A percentile compares a stretch with the other conserved stretches of the same genome.
These are phyloP conservation scores for Epinephelus malabaricus DNA, from an alignment of 2,797 vertebrate species.

Conservation along the genomic window DNA sequence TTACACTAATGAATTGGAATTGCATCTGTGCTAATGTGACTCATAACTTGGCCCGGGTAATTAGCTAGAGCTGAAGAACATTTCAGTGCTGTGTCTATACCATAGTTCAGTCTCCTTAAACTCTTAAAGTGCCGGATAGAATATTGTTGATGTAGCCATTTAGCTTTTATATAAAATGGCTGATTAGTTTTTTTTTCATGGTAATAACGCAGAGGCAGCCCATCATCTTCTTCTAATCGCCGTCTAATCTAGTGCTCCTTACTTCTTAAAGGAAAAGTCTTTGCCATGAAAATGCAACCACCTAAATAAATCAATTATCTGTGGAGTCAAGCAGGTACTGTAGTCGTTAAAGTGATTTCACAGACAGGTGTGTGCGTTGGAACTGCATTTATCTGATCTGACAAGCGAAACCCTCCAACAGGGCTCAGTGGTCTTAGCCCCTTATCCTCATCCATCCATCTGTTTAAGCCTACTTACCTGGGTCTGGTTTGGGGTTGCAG, in stretches of 20 bases:
- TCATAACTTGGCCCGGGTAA: constrained; percentile 17
- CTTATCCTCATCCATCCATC: constrained; percentile 14
- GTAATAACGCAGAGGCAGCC: constrained; percentile 13
- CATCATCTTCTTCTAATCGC: not conserved
- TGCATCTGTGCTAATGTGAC: constrained; percentile 36
- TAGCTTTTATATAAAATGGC: constrained; percentile 12
- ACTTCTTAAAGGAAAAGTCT: constrained; percentile 6
- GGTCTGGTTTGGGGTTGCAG: not conserved
- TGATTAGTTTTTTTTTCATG: not conserved
- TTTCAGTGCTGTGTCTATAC: not conserved
- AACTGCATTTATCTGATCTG: constrained; percentile 32
- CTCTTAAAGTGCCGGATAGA: not conserved
- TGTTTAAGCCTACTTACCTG: constrained; percentile 7
- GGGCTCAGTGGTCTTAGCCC: not conserved
- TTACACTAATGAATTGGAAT: constrained; percentile 43
- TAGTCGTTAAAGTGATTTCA: constrained; percentile 32
- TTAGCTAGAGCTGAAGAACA: constrained; percentile 3
- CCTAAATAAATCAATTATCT: constrained; percentile 19
- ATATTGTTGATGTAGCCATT: constrained; percentile 16
- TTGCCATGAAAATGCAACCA: constrained; percentile 19
- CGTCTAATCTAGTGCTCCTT: constrained; percentile 2
- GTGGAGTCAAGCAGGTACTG: constrained; percentile 5
- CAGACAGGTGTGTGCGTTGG: not conserved
- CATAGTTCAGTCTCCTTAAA: constrained; percentile 5
- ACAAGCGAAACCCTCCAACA: constrained; percentile 10